These are phyloP conservation scores for Eupristina koningsbergeri DNA, from an alignment of 1,140 invertebrate genomes.

Conservation along the genomic window DNA sequence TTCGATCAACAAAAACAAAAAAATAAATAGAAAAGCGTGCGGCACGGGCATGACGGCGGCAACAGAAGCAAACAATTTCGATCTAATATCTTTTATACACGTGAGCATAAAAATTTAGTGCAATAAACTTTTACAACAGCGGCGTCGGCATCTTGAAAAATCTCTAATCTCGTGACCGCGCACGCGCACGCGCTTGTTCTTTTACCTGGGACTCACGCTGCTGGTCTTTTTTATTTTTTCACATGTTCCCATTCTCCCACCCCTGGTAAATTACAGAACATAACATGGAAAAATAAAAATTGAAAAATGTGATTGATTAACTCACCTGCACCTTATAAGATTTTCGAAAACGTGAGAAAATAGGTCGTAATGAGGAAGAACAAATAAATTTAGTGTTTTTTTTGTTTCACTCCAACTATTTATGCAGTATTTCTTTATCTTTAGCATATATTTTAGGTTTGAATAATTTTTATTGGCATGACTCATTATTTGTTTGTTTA, in stretches of 20 bases:
- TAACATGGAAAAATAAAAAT: too few relatives aligned
- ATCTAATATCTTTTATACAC: slow-evolving; percentile 41
- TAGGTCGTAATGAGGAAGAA: too few relatives aligned
- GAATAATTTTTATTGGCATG: too few relatives aligned
- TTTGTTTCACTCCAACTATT: too few relatives aligned
- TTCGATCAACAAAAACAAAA: background rate
- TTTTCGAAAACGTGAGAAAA: background rate
- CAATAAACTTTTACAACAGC: slow-evolving; percentile 49
- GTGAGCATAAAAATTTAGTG: slow-evolving; percentile 13
- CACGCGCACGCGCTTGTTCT: background rate
- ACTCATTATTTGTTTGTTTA: too few relatives aligned
- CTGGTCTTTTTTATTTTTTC: slow-evolving; percentile 41
- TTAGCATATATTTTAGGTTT: too few relatives aligned
- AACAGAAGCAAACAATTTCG: slow-evolving; percentile 17
- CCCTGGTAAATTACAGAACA: too few relatives aligned
- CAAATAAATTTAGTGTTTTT: too few relatives aligned
- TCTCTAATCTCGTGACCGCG: slow-evolving; percentile 28
- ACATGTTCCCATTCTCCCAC: background rate
- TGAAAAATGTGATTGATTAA: background rate
- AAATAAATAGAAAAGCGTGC: slow-evolving; percentile 5
- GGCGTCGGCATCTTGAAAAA: slow-evolving; percentile 33
- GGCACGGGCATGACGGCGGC: background rate
- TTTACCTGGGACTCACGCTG: slow-evolving; percentile 27
- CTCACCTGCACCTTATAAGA: too few relatives aligned
- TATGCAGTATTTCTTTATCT: too few relatives aligned